Evolutionary conservation across 2,888 invertebrate species (phyloP), one percentile per base, ranked within the genome.

Genomic region (Pristionchus exspectatus): DNA sequence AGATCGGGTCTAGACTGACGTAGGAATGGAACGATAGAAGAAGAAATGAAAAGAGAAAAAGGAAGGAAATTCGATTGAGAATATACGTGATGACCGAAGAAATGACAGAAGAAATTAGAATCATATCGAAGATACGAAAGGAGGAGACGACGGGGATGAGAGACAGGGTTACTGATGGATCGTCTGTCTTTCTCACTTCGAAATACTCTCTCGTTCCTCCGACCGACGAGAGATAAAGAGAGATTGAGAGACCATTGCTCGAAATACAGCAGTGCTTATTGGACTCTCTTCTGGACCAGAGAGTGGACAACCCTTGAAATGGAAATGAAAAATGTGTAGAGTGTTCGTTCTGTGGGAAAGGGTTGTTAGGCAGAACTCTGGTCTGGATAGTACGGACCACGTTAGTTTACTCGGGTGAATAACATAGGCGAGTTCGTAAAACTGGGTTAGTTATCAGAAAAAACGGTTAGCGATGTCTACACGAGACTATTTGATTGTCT

Each of bases 101-200:
- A 21, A 50, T 77, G 77, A 77, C 77, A 77, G 77, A 24, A 44
- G 44, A 7, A 44, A 77, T 77, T 77, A 77, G 77, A 77, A 77
- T 77, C 77, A 77, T 77, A 38, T 50, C 14, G 77, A 21, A n/a
- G 77, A 38, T 12, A 27, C 16, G 72, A 27, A 72, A 30, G 30
- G 14, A n/a, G 14, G 56, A 3, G 10, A 10, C 72, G 18, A 69
- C 2, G 27, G 69, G 27, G 44, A 50, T 12, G 44, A 50, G 9
- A 50, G 10, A 50, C 5, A 38, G 38, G 38, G 38, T 3, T 38
- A 38, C 38, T 38, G 38, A 38, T 38, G 38, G 38, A 38, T 38
- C 38, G 38, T 38, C 38, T 38, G 38, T 3, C 38, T 38, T 5
- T 38, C 38, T 38, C 38, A 38, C 5, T 38, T 38, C 38, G 38